Evolutionary conservation across 2,113 vertebrate genomes (phyloP).

Genomic region (Takifugu flavidus): DNA sequence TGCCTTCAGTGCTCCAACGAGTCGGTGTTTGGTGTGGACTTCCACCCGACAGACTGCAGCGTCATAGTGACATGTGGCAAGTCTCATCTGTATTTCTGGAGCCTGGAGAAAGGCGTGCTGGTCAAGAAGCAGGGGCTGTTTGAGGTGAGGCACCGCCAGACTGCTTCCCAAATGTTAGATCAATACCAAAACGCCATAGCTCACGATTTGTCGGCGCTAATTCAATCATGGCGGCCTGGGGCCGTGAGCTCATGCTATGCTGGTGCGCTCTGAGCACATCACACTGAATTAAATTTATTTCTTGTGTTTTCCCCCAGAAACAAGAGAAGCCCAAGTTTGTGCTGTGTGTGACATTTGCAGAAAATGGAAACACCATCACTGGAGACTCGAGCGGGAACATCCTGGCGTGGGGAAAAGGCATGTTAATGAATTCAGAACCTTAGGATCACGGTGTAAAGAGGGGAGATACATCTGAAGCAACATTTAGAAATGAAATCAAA

Average conservation of each 20-base stretch:
- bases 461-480: background rate
- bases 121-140: slow-evolving; percentile 96
- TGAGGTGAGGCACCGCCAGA: slow-evolving; percentile 77
- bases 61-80: slow-evolving; percentile 95
- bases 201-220: background rate
- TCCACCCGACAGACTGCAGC: slow-evolving; percentile 95
- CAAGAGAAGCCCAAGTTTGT: slow-evolving; percentile 99
- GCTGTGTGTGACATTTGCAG: slow-evolving; percentile 95
- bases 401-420: slow-evolving; percentile 95
- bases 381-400: slow-evolving; percentile 98
- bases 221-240: background rate
- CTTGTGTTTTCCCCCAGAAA: slow-evolving; percentile 81
- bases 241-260: background rate
- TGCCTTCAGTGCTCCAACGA: slow-evolving; percentile 89
- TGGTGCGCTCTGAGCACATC: background rate
- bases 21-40: slow-evolving; percentile 91
- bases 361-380: slow-evolving; percentile 95
- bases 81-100: slow-evolving; percentile 97
- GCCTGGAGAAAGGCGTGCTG: slow-evolving; percentile 86
- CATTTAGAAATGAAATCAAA: background rate
- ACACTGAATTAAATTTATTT: background rate
- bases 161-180: background rate
- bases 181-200: background rate
- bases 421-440: background rate
- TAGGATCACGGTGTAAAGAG: background rate